phyloP scores from a whole-genome alignment of 2,888 invertebrate genomes.

The Hypomecis punctinalis region DNA sequence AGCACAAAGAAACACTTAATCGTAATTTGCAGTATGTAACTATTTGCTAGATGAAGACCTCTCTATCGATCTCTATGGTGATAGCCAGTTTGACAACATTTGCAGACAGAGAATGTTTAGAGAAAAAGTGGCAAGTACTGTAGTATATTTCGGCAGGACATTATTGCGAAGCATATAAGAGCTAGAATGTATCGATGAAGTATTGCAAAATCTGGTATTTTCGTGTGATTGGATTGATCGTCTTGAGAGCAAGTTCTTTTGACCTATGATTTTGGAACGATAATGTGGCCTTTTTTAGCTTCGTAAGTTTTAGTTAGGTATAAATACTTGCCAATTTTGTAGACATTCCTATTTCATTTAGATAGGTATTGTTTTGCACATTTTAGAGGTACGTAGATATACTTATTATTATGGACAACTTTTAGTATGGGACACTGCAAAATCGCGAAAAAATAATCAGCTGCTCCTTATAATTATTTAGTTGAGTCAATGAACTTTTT shows the following conservation, averaged over 20 bases:
- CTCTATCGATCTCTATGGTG: background rate
- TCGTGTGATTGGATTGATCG: background rate
- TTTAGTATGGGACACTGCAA: too few relatives aligned
- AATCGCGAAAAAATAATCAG: too few relatives aligned
- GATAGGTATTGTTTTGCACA: too few relatives aligned
- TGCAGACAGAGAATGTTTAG: conserved; percentile 17
- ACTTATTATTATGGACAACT: too few relatives aligned
- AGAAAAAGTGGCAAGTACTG: conserved; percentile 2
- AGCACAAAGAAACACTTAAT: background rate
- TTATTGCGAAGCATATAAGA: background rate
- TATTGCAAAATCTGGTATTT: background rate
- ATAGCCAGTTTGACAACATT: conserved; percentile 15
- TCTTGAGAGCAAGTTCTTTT: conserved; percentile 6
- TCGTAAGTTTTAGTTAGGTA: background rate
- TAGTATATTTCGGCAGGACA: background rate
- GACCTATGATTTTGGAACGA: background rate
- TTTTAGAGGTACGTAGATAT: too few relatives aligned
- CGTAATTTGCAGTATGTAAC: too few relatives aligned
- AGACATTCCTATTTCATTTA: too few relatives aligned
- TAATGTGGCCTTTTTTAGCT: background rate
- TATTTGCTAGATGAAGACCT: too few relatives aligned
- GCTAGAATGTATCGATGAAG: background rate
- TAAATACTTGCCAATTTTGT: too few relatives aligned
- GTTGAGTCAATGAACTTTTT: too few relatives aligned
- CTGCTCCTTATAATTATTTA: too few relatives aligned